Percentiles rank a stretch among this genome's conserved stretches.
Evolutionary conservation across 2,797 vertebrate species (phyloP).

Genomic region (Chaunax sp.): DNA sequence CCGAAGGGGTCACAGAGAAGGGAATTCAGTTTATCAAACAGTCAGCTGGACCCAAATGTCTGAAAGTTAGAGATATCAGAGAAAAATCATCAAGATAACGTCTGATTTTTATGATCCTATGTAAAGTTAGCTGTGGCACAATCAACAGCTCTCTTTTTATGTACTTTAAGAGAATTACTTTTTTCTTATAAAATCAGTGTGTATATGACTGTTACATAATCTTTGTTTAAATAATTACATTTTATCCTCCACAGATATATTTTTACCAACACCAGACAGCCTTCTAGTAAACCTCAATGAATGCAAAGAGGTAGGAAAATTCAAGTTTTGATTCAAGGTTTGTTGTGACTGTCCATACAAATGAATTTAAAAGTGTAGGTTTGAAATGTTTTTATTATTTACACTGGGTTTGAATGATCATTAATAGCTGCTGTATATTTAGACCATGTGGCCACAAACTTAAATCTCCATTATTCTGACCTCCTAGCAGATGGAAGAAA

Average conservation of each 20-base stretch:
- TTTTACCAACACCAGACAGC: constrained; percentile 98
- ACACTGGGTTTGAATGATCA: background rate
- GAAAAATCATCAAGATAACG: too few relatives aligned
- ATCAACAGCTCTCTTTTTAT: too few relatives aligned
- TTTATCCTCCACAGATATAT: constrained; percentile 89
- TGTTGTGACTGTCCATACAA: too few relatives aligned
- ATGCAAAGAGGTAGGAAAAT: constrained; percentile 93
- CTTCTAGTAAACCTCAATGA: constrained; percentile 96
- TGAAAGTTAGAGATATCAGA: too few relatives aligned
- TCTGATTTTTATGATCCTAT: too few relatives aligned
- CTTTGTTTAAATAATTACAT: constrained; percentile 7
- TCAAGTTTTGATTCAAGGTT: background rate
- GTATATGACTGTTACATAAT: background rate
- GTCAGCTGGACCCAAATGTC: background rate
- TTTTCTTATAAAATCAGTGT: background rate
- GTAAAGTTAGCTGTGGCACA: too few relatives aligned
- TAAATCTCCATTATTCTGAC: background rate
- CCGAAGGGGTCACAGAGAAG: too few relatives aligned
- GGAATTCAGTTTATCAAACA: background rate
- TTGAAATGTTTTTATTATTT: too few relatives aligned
- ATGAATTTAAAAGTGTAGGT: too few relatives aligned
- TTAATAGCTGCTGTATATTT: background rate
- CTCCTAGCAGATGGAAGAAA: background rate
- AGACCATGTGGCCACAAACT: too few relatives aligned
- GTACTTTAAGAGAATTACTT: background rate